Conservation (phyloP, 2,113 vertebrate species). For the Bettongia penicillata region DNA sequence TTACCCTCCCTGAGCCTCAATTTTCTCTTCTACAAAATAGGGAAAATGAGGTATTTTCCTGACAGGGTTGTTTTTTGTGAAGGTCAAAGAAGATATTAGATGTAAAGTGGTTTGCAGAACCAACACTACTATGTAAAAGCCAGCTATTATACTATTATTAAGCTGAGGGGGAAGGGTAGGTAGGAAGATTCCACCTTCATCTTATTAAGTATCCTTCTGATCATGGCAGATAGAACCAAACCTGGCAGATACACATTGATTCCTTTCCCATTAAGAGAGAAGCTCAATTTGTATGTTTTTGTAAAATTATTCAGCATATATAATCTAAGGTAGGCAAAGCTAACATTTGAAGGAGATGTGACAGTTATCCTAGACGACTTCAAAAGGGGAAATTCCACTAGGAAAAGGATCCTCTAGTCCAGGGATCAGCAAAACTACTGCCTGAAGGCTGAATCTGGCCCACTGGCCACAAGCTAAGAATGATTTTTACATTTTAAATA, state of each 20-base stretch:
- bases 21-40: too few species aligned
- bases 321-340: conserved; percentile 8
- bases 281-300: background rate
- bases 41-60: background rate
- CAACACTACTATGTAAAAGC: background rate
- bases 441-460: background rate
- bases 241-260: conserved; percentile 2
- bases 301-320: conserved; percentile 34
- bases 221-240: background rate
- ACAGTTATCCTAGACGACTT: background rate
- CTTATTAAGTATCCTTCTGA: conserved; percentile 24
- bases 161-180: background rate
- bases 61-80: background rate
- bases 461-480: background rate
- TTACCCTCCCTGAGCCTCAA: background rate
- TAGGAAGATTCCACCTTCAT: background rate
- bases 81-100: background rate
- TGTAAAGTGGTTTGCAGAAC: background rate
- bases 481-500: background rate
- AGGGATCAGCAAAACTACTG: background rate
- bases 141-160: background rate
- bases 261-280: conserved; percentile 10
- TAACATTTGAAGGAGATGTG: background rate
- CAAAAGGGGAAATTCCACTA: background rate
- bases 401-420: background rate